Evolutionary conservation across 2,797 vertebrate genomes (phyloP), one percentile per base, ranked within the genome.

Genomic region (Dryobates pubescens): DNA sequence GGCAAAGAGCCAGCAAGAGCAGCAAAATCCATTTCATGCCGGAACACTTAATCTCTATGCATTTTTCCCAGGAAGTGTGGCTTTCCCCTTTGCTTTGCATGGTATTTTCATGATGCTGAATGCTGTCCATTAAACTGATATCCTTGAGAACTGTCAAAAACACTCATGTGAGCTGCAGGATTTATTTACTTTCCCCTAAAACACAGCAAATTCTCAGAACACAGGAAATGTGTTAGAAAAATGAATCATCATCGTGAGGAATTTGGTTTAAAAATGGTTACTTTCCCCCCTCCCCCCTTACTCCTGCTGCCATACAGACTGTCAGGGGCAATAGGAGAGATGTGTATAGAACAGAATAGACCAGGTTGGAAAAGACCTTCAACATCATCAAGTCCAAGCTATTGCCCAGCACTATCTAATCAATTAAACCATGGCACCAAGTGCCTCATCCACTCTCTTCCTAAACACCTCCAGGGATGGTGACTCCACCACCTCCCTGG

Each of bases 1-100:
- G 95, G 95, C 95, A 95, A 82, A 82, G 62, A 96, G 96, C 96
- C 96, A 97, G 85, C 77, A 88, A 76, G 77, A 92, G 85, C 82
- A 94, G 86, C 20, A 45, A 96, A 95, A 82, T 93, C 82, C 76
- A 82, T 94, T 95, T 96, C 68, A 92, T 88, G 67, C 89, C 93
- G 93, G 88, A 96, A 86, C 89, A 89, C 69, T 93, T 96, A 92
- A 92, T 93, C 82, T 95, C 83, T 75, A 13, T 5, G 18, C 36
- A 16, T 94, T 43, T 96, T 96, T 96, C 92, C 94, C 93, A 93
- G 92, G 87, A 82, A 96, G 62, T 1, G 0, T 92, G 85, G 74
- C 86, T 95, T 95, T 92, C 64, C 63, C 88, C 79, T 82, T 88
- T 74, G 58, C 88, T 82, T 43, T 86, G n/a, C 51, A 45, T 1